Evolutionary conservation across 1,140 invertebrate genomes (phyloP).

Genomic region (Archivesica marissinica): DNA sequence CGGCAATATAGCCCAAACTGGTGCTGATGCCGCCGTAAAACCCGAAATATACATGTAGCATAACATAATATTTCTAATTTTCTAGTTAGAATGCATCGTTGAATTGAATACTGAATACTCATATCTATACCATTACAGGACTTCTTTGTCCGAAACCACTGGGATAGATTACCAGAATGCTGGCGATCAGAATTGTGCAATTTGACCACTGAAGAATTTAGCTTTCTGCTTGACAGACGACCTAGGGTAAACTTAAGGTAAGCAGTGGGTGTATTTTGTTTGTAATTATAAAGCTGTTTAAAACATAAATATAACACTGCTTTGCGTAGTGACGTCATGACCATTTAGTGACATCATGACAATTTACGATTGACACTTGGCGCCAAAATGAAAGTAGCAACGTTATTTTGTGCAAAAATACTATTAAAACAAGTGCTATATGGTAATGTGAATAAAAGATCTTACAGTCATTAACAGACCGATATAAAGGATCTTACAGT

Average conservation of each 20-base stretch:
- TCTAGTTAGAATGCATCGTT: not conserved
- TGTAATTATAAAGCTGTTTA: too few species aligned
- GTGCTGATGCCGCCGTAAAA: not conserved
- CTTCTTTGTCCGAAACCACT: slow-evolving; percentile 44
- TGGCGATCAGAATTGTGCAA: not conserved
- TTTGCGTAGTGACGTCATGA: too few species aligned
- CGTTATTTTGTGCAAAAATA: too few species aligned
- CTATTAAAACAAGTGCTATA: too few species aligned
- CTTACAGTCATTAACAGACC: not conserved
- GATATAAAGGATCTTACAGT: not conserved
- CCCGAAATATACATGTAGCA: not conserved
- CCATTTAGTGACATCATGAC: too few species aligned
- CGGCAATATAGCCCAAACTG: not conserved
- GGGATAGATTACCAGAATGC: slow-evolving; percentile 32
- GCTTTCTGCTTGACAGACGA: slow-evolving; percentile 18
- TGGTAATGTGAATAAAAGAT: too few species aligned
- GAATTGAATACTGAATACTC: not conserved
- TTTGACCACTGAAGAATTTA: slow-evolving; percentile 10
- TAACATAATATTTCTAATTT: not conserved
- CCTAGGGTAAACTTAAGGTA: not conserved
- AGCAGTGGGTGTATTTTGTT: too few species aligned
- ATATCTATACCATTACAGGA: slow-evolving; percentile 13
- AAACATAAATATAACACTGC: too few species aligned
- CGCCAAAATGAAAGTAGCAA: too few species aligned
- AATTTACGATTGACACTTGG: too few species aligned